phyloP scores from a whole-genome alignment of 2,888 invertebrate species.

The Beris chalybata region DNA sequence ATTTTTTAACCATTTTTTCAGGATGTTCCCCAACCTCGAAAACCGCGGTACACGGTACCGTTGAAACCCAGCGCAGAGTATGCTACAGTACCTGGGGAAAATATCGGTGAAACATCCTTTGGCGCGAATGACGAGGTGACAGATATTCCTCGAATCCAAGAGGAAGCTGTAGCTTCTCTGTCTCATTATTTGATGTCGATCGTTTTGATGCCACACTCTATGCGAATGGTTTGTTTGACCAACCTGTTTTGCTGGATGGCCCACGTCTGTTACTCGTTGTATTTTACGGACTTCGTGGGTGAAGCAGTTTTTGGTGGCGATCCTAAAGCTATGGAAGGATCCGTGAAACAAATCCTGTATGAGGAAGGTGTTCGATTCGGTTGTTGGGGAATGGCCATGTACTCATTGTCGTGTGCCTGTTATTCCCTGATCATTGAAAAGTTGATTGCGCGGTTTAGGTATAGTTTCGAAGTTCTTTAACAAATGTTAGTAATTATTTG shows the following conservation, averaged over 20 bases:
- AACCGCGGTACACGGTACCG: constrained; percentile 30
- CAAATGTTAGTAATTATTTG: too few relatives aligned
- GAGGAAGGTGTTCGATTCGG: constrained; percentile 93
- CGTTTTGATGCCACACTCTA: constrained; percentile 85
- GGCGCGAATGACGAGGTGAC: constrained; percentile 34
- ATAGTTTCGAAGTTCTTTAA: constrained; percentile 27
- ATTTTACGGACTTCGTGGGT: constrained; percentile 89
- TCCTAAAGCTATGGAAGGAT: constrained; percentile 71
- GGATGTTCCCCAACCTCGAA: constrained; percentile 17
- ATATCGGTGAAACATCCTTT: constrained; percentile 43
- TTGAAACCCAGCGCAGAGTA: constrained; percentile 38
- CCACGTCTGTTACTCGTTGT: constrained; percentile 93
- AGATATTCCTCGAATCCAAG: constrained; percentile 41
- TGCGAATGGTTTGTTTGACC: constrained; percentile 85
- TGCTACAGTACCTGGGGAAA: constrained; percentile 42
- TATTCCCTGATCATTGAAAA: constrained; percentile 88
- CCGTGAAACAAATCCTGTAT: constrained; percentile 67
- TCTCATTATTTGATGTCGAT: constrained; percentile 86
- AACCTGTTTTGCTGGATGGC: constrained; percentile 99
- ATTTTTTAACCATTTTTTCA: not conserved
- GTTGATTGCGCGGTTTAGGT: constrained; percentile 75
- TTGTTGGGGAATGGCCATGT: constrained; percentile 96
- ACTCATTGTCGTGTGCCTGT: constrained; percentile 90
- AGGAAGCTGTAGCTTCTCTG: constrained; percentile 59
- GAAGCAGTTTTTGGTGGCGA: constrained; percentile 53